Conservation (phyloP, 2,888 invertebrate species). For the Tenodera sinensis region DNA sequence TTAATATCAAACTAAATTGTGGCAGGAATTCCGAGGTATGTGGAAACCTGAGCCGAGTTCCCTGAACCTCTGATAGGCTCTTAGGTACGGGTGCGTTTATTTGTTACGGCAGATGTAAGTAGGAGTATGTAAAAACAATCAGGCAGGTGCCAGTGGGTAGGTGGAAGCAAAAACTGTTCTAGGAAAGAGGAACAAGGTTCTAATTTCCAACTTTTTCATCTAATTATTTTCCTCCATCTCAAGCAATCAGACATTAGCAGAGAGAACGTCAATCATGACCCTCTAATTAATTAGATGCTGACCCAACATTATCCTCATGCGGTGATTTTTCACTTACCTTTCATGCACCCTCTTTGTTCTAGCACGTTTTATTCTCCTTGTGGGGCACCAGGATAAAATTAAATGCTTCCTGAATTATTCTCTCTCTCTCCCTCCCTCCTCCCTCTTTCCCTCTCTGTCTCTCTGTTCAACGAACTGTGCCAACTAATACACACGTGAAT, state of each 20-base stretch:
- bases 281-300: background rate
- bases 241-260: background rate
- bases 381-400: background rate
- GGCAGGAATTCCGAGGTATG: too few species aligned
- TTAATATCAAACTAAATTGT: too few species aligned
- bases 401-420: too few species aligned
- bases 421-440: too few species aligned
- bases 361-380: background rate
- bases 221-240: background rate
- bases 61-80: too few species aligned
- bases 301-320: background rate
- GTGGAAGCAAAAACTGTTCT: background rate
- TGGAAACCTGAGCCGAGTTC: too few species aligned
- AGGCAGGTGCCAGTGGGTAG: background rate
- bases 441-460: too few species aligned
- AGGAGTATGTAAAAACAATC: background rate
- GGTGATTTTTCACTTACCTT: too few species aligned
- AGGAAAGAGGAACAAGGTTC: background rate
- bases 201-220: background rate
- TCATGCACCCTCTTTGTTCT: too few species aligned
- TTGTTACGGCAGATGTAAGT: background rate
- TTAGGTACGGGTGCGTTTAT: background rate
- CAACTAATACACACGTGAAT: too few species aligned
- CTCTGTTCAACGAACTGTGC: too few species aligned
- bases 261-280: background rate